These are phyloP conservation scores for Cosmia pyralina DNA, from an alignment of 2,888 invertebrate genomes.

Conservation along the genomic window DNA sequence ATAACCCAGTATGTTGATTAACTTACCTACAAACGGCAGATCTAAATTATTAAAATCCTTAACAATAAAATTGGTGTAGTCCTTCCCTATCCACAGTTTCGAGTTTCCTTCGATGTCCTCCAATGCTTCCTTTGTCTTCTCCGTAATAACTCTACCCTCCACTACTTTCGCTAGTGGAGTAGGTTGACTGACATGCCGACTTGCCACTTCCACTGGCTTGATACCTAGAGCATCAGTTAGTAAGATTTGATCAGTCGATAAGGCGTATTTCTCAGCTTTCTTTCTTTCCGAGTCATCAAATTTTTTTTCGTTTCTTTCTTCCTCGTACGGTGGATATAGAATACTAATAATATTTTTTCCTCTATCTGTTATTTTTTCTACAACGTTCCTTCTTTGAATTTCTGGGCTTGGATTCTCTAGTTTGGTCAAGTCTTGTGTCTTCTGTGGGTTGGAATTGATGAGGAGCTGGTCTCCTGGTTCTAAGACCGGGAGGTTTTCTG, in stretches of 20 bases:
- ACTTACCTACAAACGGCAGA: constrained; percentile 93
- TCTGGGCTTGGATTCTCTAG: constrained; percentile 74
- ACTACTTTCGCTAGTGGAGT: constrained; percentile 83
- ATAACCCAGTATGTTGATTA: no score
- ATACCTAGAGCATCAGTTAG: constrained; percentile 80
- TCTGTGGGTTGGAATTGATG: constrained; percentile 78
- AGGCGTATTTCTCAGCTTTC: constrained; percentile 86
- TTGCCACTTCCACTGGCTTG: constrained; percentile 65
- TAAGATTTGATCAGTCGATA: constrained; percentile 83
- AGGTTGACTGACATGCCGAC: constrained; percentile 74
- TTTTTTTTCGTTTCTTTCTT: constrained; percentile 83
- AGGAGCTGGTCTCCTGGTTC: constrained; percentile 92
- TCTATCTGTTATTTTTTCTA: constrained; percentile 85
- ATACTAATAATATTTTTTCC: constrained; percentile 87
- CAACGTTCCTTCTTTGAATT: constrained; percentile 81
- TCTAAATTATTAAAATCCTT: constrained; percentile 98
- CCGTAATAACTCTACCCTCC: constrained; percentile 83
- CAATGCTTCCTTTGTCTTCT: constrained; percentile 77
- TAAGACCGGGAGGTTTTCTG: constrained; percentile 87
- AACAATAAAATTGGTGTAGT: constrained; percentile 98
- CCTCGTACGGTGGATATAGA: constrained; percentile 85
- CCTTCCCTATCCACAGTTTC: constrained; percentile 98
- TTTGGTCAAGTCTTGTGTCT: constrained; percentile 65
- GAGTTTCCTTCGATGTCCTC: constrained; percentile 92
- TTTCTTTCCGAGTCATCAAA: constrained; percentile 85